phyloP scores from a whole-genome alignment of 37 sponge, comb jelly and placozoan species.

The Chondrosia reniformis region DNA sequence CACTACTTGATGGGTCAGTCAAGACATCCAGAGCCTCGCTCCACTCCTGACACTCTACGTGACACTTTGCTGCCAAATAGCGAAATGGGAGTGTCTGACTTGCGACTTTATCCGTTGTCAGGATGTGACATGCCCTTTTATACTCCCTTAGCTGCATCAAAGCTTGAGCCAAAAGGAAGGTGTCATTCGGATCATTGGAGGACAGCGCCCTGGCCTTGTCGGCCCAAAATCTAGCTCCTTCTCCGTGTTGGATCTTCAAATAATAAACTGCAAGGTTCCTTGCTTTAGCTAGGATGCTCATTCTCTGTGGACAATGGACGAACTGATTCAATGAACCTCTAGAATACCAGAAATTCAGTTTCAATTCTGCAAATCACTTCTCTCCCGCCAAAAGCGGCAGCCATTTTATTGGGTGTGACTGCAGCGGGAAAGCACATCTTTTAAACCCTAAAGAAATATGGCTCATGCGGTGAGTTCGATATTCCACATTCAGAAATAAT shows the following conservation, averaged over 20 bases:
- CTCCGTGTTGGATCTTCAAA: conserved; percentile 30
- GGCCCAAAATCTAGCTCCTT: conserved; percentile 73
- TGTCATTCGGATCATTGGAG: conserved; percentile 42
- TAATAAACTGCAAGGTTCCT: conserved; percentile 47
- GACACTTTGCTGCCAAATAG: conserved; percentile 68
- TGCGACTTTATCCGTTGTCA: conserved; percentile 16
- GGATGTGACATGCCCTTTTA: conserved; percentile 45
- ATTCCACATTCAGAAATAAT: background rate
- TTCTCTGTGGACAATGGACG: no score
- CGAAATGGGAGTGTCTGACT: conserved; percentile 16
- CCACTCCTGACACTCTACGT: conserved; percentile 68
- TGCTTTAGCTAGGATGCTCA: background rate
- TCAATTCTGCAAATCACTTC: background rate
- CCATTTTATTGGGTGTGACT: background rate
- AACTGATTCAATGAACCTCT: background rate
- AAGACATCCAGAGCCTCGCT: conserved; percentile 44
- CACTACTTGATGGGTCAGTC: background rate
- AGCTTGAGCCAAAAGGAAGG: conserved; percentile 30
- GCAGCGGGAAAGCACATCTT: conserved; percentile 6
- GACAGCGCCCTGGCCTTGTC: conserved; percentile 73
- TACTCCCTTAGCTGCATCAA: conserved; percentile 42
- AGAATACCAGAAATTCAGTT: background rate
- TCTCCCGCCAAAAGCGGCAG: background rate
- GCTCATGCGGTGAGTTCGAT: background rate
- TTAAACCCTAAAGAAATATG: no score